Evolutionary conservation across 2,888 invertebrate genomes (phyloP).

Genomic region (Acleris literana): DNA sequence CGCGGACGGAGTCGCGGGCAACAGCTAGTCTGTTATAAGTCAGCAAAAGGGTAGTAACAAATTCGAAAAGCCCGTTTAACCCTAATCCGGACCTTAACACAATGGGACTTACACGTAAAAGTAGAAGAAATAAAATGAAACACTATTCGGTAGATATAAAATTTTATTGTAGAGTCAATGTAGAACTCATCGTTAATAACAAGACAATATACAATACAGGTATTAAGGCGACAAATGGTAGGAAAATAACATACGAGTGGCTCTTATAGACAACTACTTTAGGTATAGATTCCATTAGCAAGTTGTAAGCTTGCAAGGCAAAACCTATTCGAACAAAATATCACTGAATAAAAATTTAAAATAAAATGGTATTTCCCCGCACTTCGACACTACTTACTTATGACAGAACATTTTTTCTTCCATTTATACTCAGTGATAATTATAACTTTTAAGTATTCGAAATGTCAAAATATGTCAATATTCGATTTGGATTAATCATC

Average conservation of each 20-base stretch:
- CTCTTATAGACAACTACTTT: slow-evolving; percentile 43
- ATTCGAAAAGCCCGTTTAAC: no score
- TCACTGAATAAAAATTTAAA: slow-evolving; percentile 12
- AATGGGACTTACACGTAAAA: no score
- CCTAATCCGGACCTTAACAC: no score
- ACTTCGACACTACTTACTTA: slow-evolving; percentile 3
- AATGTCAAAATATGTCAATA: slow-evolving; percentile 47
- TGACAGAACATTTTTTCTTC: background rate
- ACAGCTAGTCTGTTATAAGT: no score
- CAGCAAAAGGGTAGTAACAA: no score
- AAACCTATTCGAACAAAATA: background rate
- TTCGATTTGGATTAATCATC: slow-evolving; percentile 44
- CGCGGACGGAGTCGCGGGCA: no score
- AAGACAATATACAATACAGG: slow-evolving; percentile 70
- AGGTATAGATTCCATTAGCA: slow-evolving; percentile 43
- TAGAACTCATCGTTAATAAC: slow-evolving; percentile 72
- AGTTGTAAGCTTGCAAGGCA: slow-evolving; percentile 6
- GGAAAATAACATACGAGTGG: slow-evolving; percentile 46
- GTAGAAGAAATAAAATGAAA: slow-evolving; percentile 44
- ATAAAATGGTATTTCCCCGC: slow-evolving; percentile 10
- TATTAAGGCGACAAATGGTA: slow-evolving; percentile 35
- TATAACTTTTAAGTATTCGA: slow-evolving; percentile 8
- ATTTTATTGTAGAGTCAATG: slow-evolving; percentile 74
- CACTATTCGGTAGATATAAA: slow-evolving; percentile 65
- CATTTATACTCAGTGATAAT: slow-evolving; percentile 11